Percentiles rank a stretch among this genome's conserved stretches.
Conservation (phyloP, 2,888 invertebrate species). For the Agonum fuliginosum region DNA sequence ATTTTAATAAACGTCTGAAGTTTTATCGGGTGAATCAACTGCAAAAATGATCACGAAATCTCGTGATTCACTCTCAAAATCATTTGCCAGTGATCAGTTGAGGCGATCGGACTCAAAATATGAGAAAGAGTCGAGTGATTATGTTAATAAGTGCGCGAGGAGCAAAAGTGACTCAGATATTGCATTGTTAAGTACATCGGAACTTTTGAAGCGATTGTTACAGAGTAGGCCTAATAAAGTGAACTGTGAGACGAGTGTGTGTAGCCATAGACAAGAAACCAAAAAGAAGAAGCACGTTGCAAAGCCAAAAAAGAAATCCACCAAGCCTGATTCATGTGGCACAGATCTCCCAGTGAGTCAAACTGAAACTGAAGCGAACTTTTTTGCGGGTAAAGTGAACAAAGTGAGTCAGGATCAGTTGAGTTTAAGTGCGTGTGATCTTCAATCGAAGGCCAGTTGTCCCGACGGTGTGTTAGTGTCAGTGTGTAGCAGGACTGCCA, state of each 20-base stretch:
- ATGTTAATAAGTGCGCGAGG: neutral
- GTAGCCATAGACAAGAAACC: slow-evolving; percentile 7
- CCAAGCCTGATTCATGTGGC: slow-evolving; percentile 35
- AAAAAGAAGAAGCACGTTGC: slow-evolving; percentile 31
- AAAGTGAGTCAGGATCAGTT: slow-evolving; percentile 42
- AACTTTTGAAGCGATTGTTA: slow-evolving; percentile 50
- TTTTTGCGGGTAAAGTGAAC: slow-evolving; percentile 24
- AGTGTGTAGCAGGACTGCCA: slow-evolving; percentile 24
- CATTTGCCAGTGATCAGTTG: slow-evolving; percentile 27
- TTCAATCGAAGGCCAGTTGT: neutral
- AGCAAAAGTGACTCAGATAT: slow-evolving; percentile 41
- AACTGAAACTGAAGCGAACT: slow-evolving; percentile 13
- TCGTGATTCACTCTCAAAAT: slow-evolving; percentile 36
- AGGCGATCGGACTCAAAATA: slow-evolving; percentile 9
- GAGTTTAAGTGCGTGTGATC: slow-evolving; percentile 36
- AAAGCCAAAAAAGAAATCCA: slow-evolving; percentile 29
- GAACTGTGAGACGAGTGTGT: neutral
- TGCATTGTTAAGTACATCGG: slow-evolving; percentile 48
- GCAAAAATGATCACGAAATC: slow-evolving; percentile 44
- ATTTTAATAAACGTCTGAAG: slow-evolving; percentile 50
- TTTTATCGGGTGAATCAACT: slow-evolving; percentile 44
- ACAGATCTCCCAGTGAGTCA: slow-evolving; percentile 16
- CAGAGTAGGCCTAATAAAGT: slow-evolving; percentile 48
- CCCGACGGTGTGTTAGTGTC: slow-evolving; percentile 27
- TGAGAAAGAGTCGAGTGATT: neutral